Base-by-base conservation (phyloP, 2,797 vertebrate species). In the Taenioides sp. region DNA sequence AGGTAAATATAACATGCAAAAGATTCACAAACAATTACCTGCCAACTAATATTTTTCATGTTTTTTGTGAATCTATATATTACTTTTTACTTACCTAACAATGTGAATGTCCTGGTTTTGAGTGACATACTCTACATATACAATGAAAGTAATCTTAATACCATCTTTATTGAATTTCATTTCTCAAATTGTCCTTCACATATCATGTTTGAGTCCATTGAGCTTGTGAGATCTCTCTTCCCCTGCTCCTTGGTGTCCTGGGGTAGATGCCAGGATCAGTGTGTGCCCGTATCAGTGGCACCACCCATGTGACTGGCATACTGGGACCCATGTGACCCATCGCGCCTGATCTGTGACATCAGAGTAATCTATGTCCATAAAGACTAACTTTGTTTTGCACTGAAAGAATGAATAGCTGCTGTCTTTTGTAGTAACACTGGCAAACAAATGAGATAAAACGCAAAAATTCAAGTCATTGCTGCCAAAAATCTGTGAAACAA, bases 341-440 rank as follows among this genome's bases (percentile, higher is more conserved):
- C 66, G 84, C 82, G 86, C 80, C 79, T 82, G 87, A 86, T 64
- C 63, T 22, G 79, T 93, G 91, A 94, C 86, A 87, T 94, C 92
- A 92, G 89, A 86, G 74, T 89, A 80, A 84, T 84, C 65, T 77
- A 79, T 72, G 77, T n/a, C 79, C 82, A 78, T 82, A 81, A 87
- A 88, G 83, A 86, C 77, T 67, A 78, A 66, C 47, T 60, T 71
- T 84, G 65, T 76, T 37, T 37, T 79, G 20, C 80, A 70, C 50
- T 50, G 37, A 22, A 54, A 47, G 23, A 31, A 79, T 88, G 72
- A 84, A 78, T 79, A 70, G 52, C 65, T 71, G 12, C 54, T 69
- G 65, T 78, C 75, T 74, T 70, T 64, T 70, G 69, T 71, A 58
- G n/a, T 64, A 63, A 69, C 34, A 9, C 2, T 60, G 52, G 31